These are phyloP conservation scores for Deroplatys truncata DNA, from an alignment of 2,888 invertebrate species.

Conservation along the genomic window DNA sequence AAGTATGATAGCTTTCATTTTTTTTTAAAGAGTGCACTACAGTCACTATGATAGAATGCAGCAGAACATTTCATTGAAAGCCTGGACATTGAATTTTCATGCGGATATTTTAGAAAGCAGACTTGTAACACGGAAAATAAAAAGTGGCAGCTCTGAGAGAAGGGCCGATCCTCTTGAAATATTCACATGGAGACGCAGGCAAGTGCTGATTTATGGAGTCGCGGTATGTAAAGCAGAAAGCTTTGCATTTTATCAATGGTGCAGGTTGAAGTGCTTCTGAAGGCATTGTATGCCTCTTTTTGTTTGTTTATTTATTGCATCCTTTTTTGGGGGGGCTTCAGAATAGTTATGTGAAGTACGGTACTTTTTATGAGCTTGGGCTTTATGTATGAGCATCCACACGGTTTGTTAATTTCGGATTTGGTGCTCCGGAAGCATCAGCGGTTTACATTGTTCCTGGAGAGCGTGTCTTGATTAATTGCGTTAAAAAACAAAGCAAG, in stretches of 20 bases:
- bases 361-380: no score
- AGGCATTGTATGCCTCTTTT: background rate
- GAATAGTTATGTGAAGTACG: background rate
- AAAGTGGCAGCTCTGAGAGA: background rate
- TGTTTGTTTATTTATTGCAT: background rate
- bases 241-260: background rate
- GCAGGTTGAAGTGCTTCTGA: background rate
- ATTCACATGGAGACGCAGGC: background rate
- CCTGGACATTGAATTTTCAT: no score
- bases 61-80: background rate
- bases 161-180: background rate
- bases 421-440: no score
- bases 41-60: no score
- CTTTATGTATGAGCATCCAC: no score
- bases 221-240: background rate
- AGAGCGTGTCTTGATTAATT: no score
- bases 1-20: no score
- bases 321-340: background rate
- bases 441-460: no score
- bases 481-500: no score
- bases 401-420: no score
- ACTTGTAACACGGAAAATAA: background rate
- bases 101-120: background rate
- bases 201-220: background rate
- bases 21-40: no score